Base-by-base conservation (phyloP, 2,113 vertebrate genomes). In the Rhabdornis inornatus region DNA sequence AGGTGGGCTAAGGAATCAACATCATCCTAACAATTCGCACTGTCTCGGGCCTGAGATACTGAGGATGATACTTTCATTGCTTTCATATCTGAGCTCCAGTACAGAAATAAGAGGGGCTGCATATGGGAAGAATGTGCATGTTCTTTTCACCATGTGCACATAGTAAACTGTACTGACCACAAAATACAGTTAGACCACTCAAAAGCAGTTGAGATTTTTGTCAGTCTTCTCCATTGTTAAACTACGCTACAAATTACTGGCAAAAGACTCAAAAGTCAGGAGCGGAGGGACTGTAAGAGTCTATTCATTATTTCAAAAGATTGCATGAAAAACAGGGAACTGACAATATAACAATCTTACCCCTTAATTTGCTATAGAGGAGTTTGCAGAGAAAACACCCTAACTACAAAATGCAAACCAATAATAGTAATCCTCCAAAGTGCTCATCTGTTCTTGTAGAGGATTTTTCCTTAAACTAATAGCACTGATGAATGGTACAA, bases 21-120 rank as follows among this genome's bases (percentile, higher is more conserved):
- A 25, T 64, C 25, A 37, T 3, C 9, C 70, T 77, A 52, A 53
- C 2, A 28, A 19, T 55, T 69, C 14, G 28, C 31, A 44, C 1
- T 0, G 1, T 65, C 55, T 89, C 9, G 10, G 9, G 7, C 18
- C 42, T 1, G 0, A 69, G 59, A 53, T 22, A 42, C 2, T 15
- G 22, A 53, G 6, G 8, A 4, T 14, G 47, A 12, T n/a, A 21
- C 5, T 21, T 59, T 8, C 5, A 0, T 50, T n/a, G 3, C 8
- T 63, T 64, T n/a, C 24, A 5, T 3, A 1, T 40, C 16, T 68
- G 25, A 56, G 10, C 35, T 47, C 22, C 21, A 68, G 21, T 11
- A 33, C 24, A 61, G 1, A 3, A 72, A 27, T 37, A 56, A 78
- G 22, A 64, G 19, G 5, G 22, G 5, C 15, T 88, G 45, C 31